Evolutionary conservation across 2,888 invertebrate species (phyloP), one percentile per base, ranked within the genome.

Genomic region (Macrophya alboannulata): DNA sequence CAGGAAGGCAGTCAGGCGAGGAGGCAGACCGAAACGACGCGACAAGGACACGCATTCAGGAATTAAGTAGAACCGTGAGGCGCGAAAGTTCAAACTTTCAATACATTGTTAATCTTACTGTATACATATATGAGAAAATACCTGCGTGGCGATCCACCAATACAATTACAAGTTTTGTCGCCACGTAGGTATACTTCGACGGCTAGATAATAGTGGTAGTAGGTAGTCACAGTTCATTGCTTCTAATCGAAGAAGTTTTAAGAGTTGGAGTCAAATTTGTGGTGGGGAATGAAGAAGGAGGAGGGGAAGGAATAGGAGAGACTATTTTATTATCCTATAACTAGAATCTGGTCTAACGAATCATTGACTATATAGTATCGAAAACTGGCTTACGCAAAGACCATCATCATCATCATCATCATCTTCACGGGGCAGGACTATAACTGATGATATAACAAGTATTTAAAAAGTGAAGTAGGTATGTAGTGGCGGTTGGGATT

Each of bases 1-100:
- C 77, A 85, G 68, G 85, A 85, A 85, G 85, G 77, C 65, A 65
- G 65, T 65, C 65, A 45, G 48, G 65, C 68, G 21, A 85, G 85
- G 68, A 85, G 71, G 37, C 48, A n/a, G 83, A 83, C 68, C 68
- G 68, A 65, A 68, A 83, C 83, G 68, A 62, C 59, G 81, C 81
- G 81, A 81, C 81, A 81, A 81, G 81, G 81, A 81, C 81, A 62
- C 81, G 59, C 81, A 21, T 74, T 43, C 81, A 43, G 40, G 59
- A 81, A 77, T 77, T 68, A 68, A 68, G 37, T 31, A 68, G 68
- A 68, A 68, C 15, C 68, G 25, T 21, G 21, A 55, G 25, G 31
- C 77, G 77, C 77, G 77, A 77, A 77, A 77, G 77, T 77, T 77
- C 55, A 77, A 77, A 77, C 37, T 17, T 48, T 76, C 76, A 21